Evolutionary conservation across 1,140 invertebrate species (phyloP), one percentile per base, ranked within the genome.

Genomic region (Brachionus plicatilis): DNA sequence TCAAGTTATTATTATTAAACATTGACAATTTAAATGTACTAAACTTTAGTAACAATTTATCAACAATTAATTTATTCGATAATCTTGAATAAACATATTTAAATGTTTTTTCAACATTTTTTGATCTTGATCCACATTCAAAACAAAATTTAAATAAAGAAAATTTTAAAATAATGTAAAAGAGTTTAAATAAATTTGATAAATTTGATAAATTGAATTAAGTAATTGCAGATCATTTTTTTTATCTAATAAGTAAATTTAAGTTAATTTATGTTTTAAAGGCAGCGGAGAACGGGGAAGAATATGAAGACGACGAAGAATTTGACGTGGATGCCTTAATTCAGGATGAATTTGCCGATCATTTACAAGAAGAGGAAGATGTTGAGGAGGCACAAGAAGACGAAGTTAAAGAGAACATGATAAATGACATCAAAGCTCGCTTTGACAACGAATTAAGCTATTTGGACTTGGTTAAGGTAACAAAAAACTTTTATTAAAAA

Each of bases 331-430:
- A 84, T 47, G 82, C 82, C n/a, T 4, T 84, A 24, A 84, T 84
- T 8, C 82, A 75, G 24, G 82, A 84, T 45, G 82, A 72, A 37
- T 84, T 84, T 53, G n/a, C 43, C 7, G 82, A 84, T 27, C 72
- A 76, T 20, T 41, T 72, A 76, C 88, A 90, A 85, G 89, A 88
- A 66, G 89, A 90, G 76, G 88, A 88, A 43, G 89, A 90, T 70
- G 88, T 88, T 56, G 89, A 90, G 60, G 89, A 90, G 84, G 89
- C 89, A 83, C 82, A 87, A 60, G 89, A 90, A 85, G 88, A 89
- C 65, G 89, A 90, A 87, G 89, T 89, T 20, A 86, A 85, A 47
- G 89, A 90, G 60, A 87, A 89, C 85, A 88, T 90, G 85, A 88
- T 86, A 75, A 89, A 88, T 86, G 88, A 89, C n/a, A 84, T 90